Evolutionary conservation across 2,888 invertebrate species (phyloP), one percentile per base, ranked within the genome.

Genomic region (Erpobdella octoculata): DNA sequence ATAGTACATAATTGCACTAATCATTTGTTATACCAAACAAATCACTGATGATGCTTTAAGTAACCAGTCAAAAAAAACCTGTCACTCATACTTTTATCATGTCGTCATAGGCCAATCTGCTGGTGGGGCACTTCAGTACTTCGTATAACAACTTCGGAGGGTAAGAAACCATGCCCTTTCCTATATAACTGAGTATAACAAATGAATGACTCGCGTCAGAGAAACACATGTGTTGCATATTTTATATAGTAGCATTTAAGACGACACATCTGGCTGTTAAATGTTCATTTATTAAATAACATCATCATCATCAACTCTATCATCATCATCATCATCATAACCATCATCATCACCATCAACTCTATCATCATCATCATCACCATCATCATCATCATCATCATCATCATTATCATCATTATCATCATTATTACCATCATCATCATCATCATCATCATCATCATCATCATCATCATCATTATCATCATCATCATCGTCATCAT

Each of bases 71-170:
- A 53, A 9, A 25, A 21, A 65, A n/a, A 18, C 38, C 2, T 12
- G 3, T 5, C 15, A 33, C 28, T 18, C 67, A 2, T 36, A 67
- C 69, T 37, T 69, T 69, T 21, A 69, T 53, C 25, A 35, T 33
- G 37, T 69, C 69, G 31, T 69, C 69, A 58, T 69, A 69, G 4
- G 69, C 33, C 36, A 69, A 15, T 21, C 69, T 31, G 33, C 33
- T 69, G n/a, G 46, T 25, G 3, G 69, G 58, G 3, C n/a, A 33
- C 36, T 25, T 53, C 46, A 69, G 69, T 1, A 69, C 58, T 53
- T 69, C 69, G 31, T 58, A 69, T 4, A 69, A 35, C 4, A 69
- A 12, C 31, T 69, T 69, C 21, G 69, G 69, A 33, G 69, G 69
- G 46, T 46, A 58, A 0, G 69, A 33, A 18, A 69, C n/a, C 58